phyloP scores from a whole-genome alignment of 2,888 invertebrate genomes.

The Euclidia mi region DNA sequence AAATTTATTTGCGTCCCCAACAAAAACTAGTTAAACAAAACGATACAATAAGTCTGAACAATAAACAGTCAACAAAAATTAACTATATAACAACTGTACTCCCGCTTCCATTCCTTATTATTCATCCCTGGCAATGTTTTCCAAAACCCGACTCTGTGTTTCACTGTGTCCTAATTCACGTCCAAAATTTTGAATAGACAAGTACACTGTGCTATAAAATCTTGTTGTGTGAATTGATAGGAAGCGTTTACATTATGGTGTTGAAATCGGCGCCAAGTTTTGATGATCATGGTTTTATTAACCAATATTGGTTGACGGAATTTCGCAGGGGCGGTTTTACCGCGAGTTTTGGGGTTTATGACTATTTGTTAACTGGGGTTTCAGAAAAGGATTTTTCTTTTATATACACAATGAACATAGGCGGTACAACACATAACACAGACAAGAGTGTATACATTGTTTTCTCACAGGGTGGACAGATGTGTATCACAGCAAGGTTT shows the following conservation, averaged over 20 bases:
- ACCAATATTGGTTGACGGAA: slow-evolving; percentile 86
- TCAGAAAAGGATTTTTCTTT: too few relatives aligned
- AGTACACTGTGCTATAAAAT: slow-evolving; percentile 42
- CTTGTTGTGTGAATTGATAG: slow-evolving; percentile 53
- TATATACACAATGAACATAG: too few relatives aligned
- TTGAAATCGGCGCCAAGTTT: slow-evolving; percentile 80
- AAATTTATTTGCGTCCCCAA: slow-evolving; percentile 54
- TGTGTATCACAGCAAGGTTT: too few relatives aligned
- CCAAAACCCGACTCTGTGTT: slow-evolving; percentile 42
- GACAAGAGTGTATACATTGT: too few relatives aligned
- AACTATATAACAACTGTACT: slow-evolving; percentile 54
- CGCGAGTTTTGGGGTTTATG: slow-evolving; percentile 12
- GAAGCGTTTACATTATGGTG: slow-evolving; percentile 71
- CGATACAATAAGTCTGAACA: slow-evolving; percentile 84
- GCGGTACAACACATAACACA: too few relatives aligned
- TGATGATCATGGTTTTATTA: slow-evolving; percentile 89
- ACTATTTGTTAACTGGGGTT: background rate
- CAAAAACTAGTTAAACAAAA: slow-evolving; percentile 80
- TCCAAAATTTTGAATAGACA: slow-evolving; percentile 19
- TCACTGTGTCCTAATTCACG: slow-evolving; percentile 22
- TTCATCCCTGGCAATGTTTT: slow-evolving; percentile 46
- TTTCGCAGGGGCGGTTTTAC: slow-evolving; percentile 55
- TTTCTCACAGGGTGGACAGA: too few relatives aligned
- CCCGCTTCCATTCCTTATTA: slow-evolving; percentile 50
- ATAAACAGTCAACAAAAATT: slow-evolving; percentile 71